A percentile compares a stretch with the other conserved stretches of the same genome.
Evolutionary conservation across 2,797 vertebrate genomes (phyloP).

Genomic region (Echiichthys vipera): DNA sequence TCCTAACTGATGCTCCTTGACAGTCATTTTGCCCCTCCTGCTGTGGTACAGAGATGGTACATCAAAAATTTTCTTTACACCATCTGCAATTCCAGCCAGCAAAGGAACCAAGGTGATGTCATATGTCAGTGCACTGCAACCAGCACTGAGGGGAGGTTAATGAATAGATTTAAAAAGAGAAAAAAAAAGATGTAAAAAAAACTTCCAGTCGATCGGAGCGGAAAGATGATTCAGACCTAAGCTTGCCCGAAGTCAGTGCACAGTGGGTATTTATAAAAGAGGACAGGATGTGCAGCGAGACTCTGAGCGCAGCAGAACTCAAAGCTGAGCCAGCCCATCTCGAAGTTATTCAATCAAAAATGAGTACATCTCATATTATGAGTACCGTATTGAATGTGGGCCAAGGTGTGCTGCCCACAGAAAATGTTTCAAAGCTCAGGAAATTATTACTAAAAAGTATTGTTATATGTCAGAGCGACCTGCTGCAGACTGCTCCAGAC

Average conservation of each 20-base stretch:
- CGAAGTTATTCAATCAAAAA: conserved; percentile 80
- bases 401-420: conserved; percentile 65
- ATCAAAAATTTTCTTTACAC: conserved; percentile 66
- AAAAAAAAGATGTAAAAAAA: conserved; percentile 75
- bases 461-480: conserved; percentile 63
- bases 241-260: conserved; percentile 28
- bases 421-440: conserved; percentile 61
- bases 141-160: conserved; percentile 51
- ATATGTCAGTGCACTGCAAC: conserved; percentile 53
- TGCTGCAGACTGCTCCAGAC: conserved; percentile 43
- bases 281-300: conserved; percentile 65
- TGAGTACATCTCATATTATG: conserved; percentile 73
- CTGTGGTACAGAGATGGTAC: conserved; percentile 59
- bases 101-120: conserved; percentile 63
- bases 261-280: conserved; percentile 58
- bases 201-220: conserved; percentile 38
- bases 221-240: conserved; percentile 53
- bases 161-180: conserved; percentile 75
- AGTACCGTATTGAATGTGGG: conserved; percentile 52
- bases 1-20: conserved; percentile 65
- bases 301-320: conserved; percentile 50
- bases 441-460: conserved; percentile 66
- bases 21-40: conserved; percentile 70
- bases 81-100: conserved; percentile 64
- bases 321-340: conserved; percentile 75